A percentile compares a stretch with the other conserved stretches of the same genome.
Evolutionary conservation across 1,140 invertebrate genomes (phyloP).

Genomic region (Brachionus manjavacas): DNA sequence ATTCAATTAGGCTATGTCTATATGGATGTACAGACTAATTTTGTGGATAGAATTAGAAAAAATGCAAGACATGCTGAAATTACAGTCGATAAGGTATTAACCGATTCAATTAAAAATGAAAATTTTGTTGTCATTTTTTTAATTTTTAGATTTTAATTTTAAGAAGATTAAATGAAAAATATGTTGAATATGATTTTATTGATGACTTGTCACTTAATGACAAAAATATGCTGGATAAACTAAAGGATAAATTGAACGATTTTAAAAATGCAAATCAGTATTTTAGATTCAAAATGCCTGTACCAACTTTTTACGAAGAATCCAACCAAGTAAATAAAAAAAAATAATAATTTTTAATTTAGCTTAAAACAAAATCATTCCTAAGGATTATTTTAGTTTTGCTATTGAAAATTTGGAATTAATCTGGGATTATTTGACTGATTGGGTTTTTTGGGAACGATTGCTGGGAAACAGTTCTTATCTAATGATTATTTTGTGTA

Average conservation of each 20-base stretch:
- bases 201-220: background rate
- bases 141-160: background rate
- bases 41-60: background rate
- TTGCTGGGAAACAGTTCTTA: slow-evolving; percentile 22
- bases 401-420: background rate
- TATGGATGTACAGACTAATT: background rate
- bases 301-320: slow-evolving; percentile 31
- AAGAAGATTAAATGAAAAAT: slow-evolving; percentile 12
- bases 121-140: background rate
- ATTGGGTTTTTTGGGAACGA: slow-evolving; percentile 16
- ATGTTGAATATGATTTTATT: background rate
- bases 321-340: slow-evolving; percentile 8
- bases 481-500: slow-evolving; percentile 29
- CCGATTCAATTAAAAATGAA: background rate
- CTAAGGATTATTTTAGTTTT: background rate
- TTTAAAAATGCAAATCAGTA: background rate
- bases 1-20: background rate
- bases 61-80: background rate
- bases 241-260: background rate
- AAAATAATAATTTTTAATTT: background rate
- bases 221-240: background rate
- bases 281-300: background rate
- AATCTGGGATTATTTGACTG: slow-evolving; percentile 17
- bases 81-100: background rate
- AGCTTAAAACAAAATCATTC: background rate